Percentiles rank a stretch among this genome's conserved stretches.
These are phyloP conservation scores for Sepioteuthis lessoniana DNA, from an alignment of 2,888 invertebrate genomes.

Conservation along the genomic window DNA sequence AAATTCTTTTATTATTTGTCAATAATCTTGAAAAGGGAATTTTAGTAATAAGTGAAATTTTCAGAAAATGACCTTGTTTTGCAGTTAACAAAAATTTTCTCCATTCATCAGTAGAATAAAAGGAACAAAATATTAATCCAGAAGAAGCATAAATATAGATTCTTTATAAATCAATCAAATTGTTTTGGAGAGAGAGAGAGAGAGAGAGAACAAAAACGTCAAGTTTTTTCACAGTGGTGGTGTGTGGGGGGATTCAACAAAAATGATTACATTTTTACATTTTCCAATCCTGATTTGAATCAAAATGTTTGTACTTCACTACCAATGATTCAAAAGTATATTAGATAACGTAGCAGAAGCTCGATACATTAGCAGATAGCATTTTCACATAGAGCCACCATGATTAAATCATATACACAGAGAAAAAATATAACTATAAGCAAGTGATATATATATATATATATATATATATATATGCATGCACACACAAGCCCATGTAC, in stretches of 20 bases:
- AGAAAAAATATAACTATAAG: background rate
- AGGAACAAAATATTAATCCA: background rate
- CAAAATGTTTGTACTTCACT: conserved; percentile 7
- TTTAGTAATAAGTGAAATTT: no score
- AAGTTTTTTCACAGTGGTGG: background rate
- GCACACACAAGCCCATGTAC: background rate
- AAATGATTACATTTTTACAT: conserved; percentile 5
- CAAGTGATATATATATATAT: background rate
- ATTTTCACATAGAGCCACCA: background rate
- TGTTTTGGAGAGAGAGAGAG: background rate
- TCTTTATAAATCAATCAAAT: background rate
- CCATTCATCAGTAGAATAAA: background rate
- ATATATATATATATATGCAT: background rate
- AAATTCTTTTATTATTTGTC: no score
- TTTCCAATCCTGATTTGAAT: background rate
- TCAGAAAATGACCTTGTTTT: no score
- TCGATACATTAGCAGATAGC: background rate
- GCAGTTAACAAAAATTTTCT: no score
- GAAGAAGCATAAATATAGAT: background rate
- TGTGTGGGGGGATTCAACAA: background rate
- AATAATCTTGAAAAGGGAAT: no score
- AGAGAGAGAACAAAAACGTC: background rate
- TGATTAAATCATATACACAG: background rate
- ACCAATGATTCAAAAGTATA: background rate
- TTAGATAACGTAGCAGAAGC: background rate